Conservation (phyloP, 1,140 invertebrate species). For the Ostrea edulis region DNA sequence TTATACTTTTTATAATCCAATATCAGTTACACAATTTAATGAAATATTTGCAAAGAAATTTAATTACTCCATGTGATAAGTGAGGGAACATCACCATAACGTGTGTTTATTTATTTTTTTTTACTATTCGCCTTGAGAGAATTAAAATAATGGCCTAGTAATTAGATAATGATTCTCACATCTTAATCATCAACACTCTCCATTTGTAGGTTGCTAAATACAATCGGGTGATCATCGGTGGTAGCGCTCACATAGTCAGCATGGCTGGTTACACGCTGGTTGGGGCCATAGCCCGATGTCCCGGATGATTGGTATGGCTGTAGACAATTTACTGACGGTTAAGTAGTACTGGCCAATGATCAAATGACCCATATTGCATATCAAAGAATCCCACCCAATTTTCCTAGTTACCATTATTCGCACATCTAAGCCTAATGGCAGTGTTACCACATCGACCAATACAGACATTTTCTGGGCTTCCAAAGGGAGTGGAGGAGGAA, state of each 20-base stretch:
- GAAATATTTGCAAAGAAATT: too few species aligned
- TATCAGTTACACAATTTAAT: too few species aligned
- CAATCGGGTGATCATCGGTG: slow-evolving; percentile 60
- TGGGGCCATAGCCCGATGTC: slow-evolving; percentile 69
- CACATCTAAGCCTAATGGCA: slow-evolving; percentile 32
- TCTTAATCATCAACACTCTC: too few species aligned
- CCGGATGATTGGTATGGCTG: slow-evolving; percentile 63
- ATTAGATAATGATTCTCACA: too few species aligned
- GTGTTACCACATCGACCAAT: not conserved
- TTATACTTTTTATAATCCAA: too few species aligned
- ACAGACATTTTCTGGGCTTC: slow-evolving; percentile 68
- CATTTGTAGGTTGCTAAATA: slow-evolving; percentile 45
- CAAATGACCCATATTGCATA: slow-evolving; percentile 16
- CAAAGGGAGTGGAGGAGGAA: slow-evolving; percentile 68
- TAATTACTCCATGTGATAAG: too few species aligned
- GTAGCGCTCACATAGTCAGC: slow-evolving; percentile 61
- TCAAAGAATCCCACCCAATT: too few species aligned
- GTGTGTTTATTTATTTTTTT: too few species aligned
- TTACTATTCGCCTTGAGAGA: too few species aligned
- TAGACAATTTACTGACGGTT: slow-evolving; percentile 63
- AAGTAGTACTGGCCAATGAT: slow-evolving; percentile 13
- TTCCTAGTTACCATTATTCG: too few species aligned
- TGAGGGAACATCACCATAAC: too few species aligned
- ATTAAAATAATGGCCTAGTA: too few species aligned
- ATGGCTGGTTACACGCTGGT: slow-evolving; percentile 66